Evolutionary conservation across 2,113 vertebrate genomes (phyloP).

Genomic region (Dasypus novemcinctus): DNA sequence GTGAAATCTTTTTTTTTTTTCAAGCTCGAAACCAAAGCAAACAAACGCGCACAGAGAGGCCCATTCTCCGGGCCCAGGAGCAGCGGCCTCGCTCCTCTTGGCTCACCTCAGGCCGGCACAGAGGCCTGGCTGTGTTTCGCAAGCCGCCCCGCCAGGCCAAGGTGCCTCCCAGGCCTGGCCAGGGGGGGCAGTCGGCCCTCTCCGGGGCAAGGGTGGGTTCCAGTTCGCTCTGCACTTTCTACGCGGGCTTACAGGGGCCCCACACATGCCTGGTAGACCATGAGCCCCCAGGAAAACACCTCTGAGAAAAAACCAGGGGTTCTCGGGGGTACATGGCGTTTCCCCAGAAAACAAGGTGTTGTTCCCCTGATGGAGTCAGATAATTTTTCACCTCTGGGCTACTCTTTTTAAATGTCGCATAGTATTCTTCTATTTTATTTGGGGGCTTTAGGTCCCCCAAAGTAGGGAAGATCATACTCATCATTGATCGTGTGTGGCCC

Average conservation of each 20-base stretch:
- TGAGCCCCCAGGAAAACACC: background rate
- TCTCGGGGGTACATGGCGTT: rapidly evolving
- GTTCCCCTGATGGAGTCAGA: background rate
- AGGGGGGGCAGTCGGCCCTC: background rate
- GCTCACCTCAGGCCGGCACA: conserved; percentile 64
- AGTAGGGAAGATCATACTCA: background rate
- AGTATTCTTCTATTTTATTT: background rate
- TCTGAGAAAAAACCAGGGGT: background rate
- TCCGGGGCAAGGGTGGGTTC: conserved; percentile 3
- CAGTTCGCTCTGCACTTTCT: background rate
- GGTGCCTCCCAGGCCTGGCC: conserved; percentile 35
- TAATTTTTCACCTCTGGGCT: background rate
- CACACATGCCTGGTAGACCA: background rate
- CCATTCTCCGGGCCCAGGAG: conserved; percentile 78
- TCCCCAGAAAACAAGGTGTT: background rate
- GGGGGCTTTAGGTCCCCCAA: background rate
- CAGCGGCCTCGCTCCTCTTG: conserved; percentile 18
- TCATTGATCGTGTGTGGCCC: background rate
- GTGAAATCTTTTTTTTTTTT: conserved; percentile 84
- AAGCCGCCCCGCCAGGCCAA: background rate
- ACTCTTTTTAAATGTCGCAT: background rate
- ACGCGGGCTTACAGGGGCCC: background rate
- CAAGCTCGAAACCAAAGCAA: conserved; percentile 85
- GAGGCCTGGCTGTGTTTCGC: conserved; percentile 49
- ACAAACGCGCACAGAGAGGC: conserved; percentile 85